These are phyloP conservation scores for Gavia stellata DNA, from an alignment of 2,113 vertebrate species.

Conservation along the genomic window DNA sequence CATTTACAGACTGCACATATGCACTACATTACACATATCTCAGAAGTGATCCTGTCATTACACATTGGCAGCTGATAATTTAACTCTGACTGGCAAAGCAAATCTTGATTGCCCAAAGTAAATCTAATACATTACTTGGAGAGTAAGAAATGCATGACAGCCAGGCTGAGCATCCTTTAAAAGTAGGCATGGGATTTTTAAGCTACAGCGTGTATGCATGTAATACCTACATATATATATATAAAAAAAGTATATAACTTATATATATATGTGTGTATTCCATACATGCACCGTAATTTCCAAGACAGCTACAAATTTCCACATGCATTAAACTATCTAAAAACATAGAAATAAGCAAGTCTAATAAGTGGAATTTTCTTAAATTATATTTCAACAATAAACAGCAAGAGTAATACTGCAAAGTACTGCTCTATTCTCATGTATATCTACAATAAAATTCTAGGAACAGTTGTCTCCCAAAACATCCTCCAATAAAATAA, in stretches of 20 bases:
- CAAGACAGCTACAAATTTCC: slow-evolving; percentile 75
- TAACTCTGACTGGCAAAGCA: slow-evolving; percentile 60
- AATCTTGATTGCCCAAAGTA: slow-evolving; percentile 70
- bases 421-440: slow-evolving; percentile 88
- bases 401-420: slow-evolving; percentile 95
- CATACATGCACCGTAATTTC: slow-evolving; percentile 71
- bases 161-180: slow-evolving; percentile 56
- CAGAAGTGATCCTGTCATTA: slow-evolving; percentile 57
- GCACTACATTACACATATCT: slow-evolving; percentile 55
- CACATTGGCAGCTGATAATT: slow-evolving; percentile 38
- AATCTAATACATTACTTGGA: slow-evolving; percentile 63
- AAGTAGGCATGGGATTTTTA: slow-evolving; percentile 70
- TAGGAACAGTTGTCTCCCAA: slow-evolving; percentile 82
- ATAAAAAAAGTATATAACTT: slow-evolving; percentile 39
- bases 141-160: slow-evolving; percentile 57
- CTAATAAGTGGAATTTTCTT: slow-evolving; percentile 84
- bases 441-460: slow-evolving; percentile 94
- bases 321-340: slow-evolving; percentile 81
- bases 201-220: slow-evolving; percentile 64
- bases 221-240: slow-evolving; percentile 22
- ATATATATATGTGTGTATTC: slow-evolving; percentile 71
- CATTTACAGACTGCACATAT: slow-evolving; percentile 35
- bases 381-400: slow-evolving; percentile 97
- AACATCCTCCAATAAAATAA: slow-evolving; percentile 71
- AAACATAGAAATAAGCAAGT: slow-evolving; percentile 88